Evolutionary conservation across 2,888 invertebrate species (phyloP), one percentile per base, ranked within the genome.

Genomic region (Netelia virgata): DNA sequence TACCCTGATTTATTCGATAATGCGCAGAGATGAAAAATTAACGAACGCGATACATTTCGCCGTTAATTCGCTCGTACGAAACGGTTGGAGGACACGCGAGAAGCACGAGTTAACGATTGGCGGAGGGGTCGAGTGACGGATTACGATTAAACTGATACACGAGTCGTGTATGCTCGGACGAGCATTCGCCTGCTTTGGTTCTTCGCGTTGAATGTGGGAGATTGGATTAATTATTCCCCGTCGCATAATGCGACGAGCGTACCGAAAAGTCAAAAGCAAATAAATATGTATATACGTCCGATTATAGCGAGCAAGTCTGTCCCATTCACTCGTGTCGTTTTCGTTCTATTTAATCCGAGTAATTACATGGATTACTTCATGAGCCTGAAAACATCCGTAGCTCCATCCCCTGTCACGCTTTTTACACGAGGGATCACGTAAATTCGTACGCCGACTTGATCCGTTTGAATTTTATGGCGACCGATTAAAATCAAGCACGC

Each of bases 311-410:
- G 36, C 36, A 36, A 36, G 8, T 36, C 36, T 36, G 36, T 36
- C 28, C 28, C 2, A 28, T 28, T 28, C 28, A 28, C 28, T 28
- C 28, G 28, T 28, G 28, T 28, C 36, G 5, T 36, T 36, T 6
- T 6, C 36, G 6, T 36, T 36, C 36, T 36, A 89, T 88, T 90
- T 90, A 89, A 91, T 91, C 88, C 88, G 75, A 87, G 86, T 88
- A 89, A 89, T 89, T 88, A 88, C 88, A 83, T 76, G 87, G 89
- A 89, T 91, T 90, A 88, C 88, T 36, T 16, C 28, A 9, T 11
- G 23, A 55, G 69, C n/a, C 23, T 5, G 1, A 36, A 53, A 36
- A 16, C n/a, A 9, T 36, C 16, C n/a, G 28, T 16, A 36, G 28
- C 11, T 23, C 23, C 11, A 69, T 55, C 55, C 1, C n/a, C 18